These are phyloP conservation scores for Lethenteron reissneri DNA, from an alignment of 2,113 vertebrate genomes.

Conservation along the genomic window DNA sequence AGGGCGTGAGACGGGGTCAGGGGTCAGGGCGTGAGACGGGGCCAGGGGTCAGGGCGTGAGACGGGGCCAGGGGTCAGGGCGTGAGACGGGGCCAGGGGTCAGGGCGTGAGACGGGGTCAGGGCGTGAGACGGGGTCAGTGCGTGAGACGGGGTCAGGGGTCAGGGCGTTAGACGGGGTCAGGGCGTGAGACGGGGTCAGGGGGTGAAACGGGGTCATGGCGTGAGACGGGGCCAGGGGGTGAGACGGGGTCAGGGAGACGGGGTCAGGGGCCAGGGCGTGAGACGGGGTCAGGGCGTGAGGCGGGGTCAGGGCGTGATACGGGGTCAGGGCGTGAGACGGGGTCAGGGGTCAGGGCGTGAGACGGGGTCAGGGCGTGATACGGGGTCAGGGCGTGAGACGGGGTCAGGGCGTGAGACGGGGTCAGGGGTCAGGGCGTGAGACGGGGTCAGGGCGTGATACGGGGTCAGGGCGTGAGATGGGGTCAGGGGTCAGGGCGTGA, in stretches of 20 bases:
- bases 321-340: too few relatives aligned
- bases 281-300: too few relatives aligned
- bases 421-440: too few relatives aligned
- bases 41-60: background rate
- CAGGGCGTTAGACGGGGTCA: slow-evolving; percentile 1
- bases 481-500: too few relatives aligned
- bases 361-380: too few relatives aligned
- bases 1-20: slow-evolving; percentile 10
- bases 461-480: too few relatives aligned
- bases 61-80: slow-evolving; percentile 10
- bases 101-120: slow-evolving; percentile 13
- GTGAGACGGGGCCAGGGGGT: slow-evolving; percentile 13
- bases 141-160: slow-evolving; percentile 6
- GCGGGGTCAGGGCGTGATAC: too few relatives aligned
- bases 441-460: too few relatives aligned
- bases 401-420: too few relatives aligned
- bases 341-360: too few relatives aligned
- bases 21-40: slow-evolving; percentile 5
- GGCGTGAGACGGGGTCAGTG: slow-evolving; percentile 9
- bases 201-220: slow-evolving; percentile 14
- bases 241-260: slow-evolving; percentile 14
- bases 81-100: slow-evolving; percentile 13
- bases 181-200: slow-evolving; percentile 9
- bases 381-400: too few relatives aligned
- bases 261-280: too few relatives aligned